Evolutionary conservation across 2,113 vertebrate genomes (phyloP).

Genomic region (Plotosus lineatus): DNA sequence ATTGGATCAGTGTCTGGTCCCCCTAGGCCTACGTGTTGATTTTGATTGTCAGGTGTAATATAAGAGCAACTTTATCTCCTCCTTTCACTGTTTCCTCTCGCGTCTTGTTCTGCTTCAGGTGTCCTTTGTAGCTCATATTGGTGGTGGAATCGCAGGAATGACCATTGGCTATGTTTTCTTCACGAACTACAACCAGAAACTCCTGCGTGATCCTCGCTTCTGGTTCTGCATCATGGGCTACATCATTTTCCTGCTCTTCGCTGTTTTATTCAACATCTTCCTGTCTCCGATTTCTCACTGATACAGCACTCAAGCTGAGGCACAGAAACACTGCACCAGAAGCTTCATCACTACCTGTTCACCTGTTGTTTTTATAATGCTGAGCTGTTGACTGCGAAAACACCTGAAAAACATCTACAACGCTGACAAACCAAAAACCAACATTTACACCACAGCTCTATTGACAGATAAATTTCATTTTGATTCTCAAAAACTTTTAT

Average conservation of each 20-base stretch:
- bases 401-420: background rate
- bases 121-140: constrained; percentile 89
- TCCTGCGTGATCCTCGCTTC: constrained; percentile 85
- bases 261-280: constrained; percentile 85
- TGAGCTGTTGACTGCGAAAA: background rate
- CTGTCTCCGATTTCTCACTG: constrained; percentile 73
- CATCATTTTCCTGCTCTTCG: constrained; percentile 74
- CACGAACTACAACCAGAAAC: constrained; percentile 79
- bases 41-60: too few relatives aligned
- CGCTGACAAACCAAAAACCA: background rate
- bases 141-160: constrained; percentile 86
- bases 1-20: too few relatives aligned
- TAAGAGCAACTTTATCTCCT: background rate
- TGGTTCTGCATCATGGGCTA: constrained; percentile 84
- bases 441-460: background rate
- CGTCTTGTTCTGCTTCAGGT: constrained; percentile 68
- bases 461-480: background rate
- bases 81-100: background rate
- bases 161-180: constrained; percentile 89
- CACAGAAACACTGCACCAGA: background rate
- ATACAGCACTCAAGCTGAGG: background rate
- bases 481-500: too few relatives aligned
- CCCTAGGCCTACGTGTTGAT: too few relatives aligned
- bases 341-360: background rate
- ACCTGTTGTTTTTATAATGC: too few relatives aligned